A percentile compares a stretch with the other conserved stretches of the same genome.
Evolutionary conservation across 2,888 invertebrate genomes (phyloP).

Genomic region (Drosophila lacicola): DNA sequence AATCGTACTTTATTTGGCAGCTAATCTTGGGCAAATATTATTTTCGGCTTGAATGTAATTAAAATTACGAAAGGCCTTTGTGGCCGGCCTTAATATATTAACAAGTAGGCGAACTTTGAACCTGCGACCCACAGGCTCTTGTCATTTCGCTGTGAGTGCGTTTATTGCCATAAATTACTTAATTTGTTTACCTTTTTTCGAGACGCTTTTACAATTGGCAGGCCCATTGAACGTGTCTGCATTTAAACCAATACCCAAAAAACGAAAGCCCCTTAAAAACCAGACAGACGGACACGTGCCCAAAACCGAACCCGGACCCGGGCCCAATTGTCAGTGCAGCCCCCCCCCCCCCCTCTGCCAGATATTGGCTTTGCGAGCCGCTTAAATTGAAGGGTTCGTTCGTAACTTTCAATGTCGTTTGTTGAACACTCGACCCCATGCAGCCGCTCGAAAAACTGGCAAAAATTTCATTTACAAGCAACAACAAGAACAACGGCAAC

Average conservation of each 20-base stretch:
- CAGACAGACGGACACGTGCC: not conserved
- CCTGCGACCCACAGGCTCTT: not conserved
- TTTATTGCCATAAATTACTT: constrained; percentile 66
- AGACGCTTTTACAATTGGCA: constrained; percentile 59
- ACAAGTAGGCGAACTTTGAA: too few relatives aligned
- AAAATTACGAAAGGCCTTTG: constrained; percentile 7
- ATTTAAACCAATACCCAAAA: constrained; percentile 37
- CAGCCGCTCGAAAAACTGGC: constrained; percentile 16
- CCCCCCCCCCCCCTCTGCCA: too few relatives aligned
- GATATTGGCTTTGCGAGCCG: constrained; percentile 10
- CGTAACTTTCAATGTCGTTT: constrained; percentile 72
- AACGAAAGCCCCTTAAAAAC: not conserved
- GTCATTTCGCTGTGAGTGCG: constrained; percentile 22
- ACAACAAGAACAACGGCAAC: constrained; percentile 13
- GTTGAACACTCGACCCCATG: not conserved
- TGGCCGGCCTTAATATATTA: too few relatives aligned
- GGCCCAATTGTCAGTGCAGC: not conserved
- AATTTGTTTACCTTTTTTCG: constrained; percentile 63
- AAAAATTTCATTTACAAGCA: constrained; percentile 72
- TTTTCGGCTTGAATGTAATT: constrained; percentile 26
- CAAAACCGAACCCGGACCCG: not conserved
- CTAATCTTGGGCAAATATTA: too few relatives aligned
- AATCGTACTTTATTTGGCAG: too few relatives aligned
- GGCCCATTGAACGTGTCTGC: constrained; percentile 44
- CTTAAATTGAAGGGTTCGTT: constrained; percentile 53